These are phyloP conservation scores for Parnassius apollo DNA, from an alignment of 2,888 invertebrate genomes.

Conservation along the genomic window DNA sequence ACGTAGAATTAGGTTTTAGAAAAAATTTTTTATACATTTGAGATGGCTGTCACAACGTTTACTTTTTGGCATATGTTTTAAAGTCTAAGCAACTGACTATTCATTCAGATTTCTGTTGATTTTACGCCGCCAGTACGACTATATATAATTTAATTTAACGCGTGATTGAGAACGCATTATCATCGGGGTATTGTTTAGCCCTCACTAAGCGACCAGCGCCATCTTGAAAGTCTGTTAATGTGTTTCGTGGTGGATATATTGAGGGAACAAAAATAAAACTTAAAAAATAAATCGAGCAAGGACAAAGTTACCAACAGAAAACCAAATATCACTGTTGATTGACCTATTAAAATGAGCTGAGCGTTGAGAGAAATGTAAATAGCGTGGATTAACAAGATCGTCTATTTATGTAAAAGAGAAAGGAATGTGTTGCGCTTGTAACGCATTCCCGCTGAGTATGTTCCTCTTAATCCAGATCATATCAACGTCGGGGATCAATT, in stretches of 20 bases:
- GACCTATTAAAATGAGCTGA: conserved; percentile 13
- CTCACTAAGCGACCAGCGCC: no score
- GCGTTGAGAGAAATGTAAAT: conserved; percentile 13
- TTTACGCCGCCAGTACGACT: no score
- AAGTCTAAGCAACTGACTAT: not conserved
- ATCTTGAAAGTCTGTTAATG: no score
- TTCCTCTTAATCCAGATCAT: conserved; percentile 22
- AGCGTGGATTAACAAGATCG: conserved; percentile 17
- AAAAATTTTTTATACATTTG: no score
- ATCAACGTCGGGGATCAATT: conserved; percentile 16
- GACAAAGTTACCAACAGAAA: not conserved
- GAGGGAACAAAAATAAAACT: not conserved
- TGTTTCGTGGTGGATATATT: no score
- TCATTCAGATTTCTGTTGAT: no score
- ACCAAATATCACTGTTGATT: conserved; percentile 3
- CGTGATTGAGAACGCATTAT: no score
- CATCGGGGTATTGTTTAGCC: no score
- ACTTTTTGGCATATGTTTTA: not conserved
- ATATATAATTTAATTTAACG: no score
- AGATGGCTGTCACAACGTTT: no score
- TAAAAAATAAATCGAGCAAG: conserved; percentile 6
- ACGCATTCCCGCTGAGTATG: conserved; percentile 21
- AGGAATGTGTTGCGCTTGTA: conserved; percentile 14
- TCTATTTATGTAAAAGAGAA: conserved; percentile 18
- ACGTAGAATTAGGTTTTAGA: no score